These are phyloP conservation scores for Actinia tenebrosa DNA, from an alignment of 64 coral and sea anemone genomes.

Conservation along the genomic window DNA sequence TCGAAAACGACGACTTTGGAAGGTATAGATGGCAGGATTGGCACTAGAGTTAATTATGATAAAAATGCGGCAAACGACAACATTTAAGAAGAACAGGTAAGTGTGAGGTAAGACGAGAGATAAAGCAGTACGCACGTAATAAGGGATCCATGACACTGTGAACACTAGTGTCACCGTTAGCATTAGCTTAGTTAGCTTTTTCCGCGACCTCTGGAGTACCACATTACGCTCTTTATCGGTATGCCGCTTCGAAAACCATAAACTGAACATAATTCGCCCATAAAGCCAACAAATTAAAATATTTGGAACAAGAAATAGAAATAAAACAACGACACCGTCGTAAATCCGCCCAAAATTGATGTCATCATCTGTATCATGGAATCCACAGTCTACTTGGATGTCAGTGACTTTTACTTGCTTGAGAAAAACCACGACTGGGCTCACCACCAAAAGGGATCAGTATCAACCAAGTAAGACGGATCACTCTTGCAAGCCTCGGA, in stretches of 20 bases:
- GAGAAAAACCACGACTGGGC: conserved; percentile 26
- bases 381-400: conserved; percentile 36
- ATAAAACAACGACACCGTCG: conserved; percentile 34
- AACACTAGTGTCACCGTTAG: conserved; percentile 31
- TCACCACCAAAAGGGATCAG: conserved; percentile 11
- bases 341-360: conserved; percentile 32
- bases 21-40: conserved; percentile 44
- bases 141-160: conserved; percentile 39
- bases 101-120: conserved; percentile 11
- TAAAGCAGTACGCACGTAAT: conserved; percentile 26
- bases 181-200: conserved; percentile 41
- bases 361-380: neutral
- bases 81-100: conserved; percentile 7
- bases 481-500: neutral
- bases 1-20: conserved; percentile 46
- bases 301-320: conserved; percentile 43
- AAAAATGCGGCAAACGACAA: conserved; percentile 42
- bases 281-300: conserved; percentile 32
- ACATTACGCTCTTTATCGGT: conserved; percentile 10
- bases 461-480: conserved; percentile 23
- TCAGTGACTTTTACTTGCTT: conserved; percentile 13
- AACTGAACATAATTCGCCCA: conserved; percentile 32
- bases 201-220: conserved; percentile 30
- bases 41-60: conserved; percentile 45
- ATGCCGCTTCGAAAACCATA: conserved; percentile 20